A percentile compares a stretch with the other conserved stretches of the same genome.
These are phyloP conservation scores for Poecilobothrus nobilitatus DNA, from an alignment of 2,888 invertebrate genomes.

Conservation along the genomic window DNA sequence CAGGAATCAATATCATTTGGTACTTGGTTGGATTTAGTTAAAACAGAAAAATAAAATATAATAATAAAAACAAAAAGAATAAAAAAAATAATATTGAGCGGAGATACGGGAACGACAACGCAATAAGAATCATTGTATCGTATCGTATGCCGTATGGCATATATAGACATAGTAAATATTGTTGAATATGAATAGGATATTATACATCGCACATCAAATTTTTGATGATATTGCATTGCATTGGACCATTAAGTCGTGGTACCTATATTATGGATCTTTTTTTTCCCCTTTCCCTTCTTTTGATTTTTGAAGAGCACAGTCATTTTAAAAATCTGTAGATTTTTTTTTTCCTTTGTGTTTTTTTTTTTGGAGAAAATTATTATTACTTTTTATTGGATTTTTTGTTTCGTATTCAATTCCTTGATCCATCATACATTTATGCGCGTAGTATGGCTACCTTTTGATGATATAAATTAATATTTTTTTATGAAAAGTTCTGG, in stretches of 20 bases:
- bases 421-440: slow-evolving; percentile 3
- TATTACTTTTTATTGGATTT: not conserved
- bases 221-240: not conserved
- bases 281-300: no score
- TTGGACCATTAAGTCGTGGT: not conserved
- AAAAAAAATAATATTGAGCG: not conserved
- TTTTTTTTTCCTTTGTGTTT: no score
- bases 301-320: not conserved
- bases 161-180: no score
- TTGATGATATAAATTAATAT: slow-evolving; percentile 4
- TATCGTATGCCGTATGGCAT: not conserved
- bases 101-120: not conserved
- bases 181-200: no score
- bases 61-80: not conserved
- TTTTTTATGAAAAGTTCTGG: not conserved
- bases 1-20: not conserved
- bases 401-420: not conserved
- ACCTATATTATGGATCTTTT: no score
- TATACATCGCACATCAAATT: no score
- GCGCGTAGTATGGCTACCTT: not conserved
- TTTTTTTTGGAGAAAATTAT: not conserved
- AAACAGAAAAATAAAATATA: not conserved
- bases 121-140: not conserved
- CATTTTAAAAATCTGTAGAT: not conserved
- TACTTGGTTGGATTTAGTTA: not conserved